Evolutionary conservation across 1,140 invertebrate genomes (phyloP), one percentile per base, ranked within the genome.

Genomic region (Microplitis mediator): DNA sequence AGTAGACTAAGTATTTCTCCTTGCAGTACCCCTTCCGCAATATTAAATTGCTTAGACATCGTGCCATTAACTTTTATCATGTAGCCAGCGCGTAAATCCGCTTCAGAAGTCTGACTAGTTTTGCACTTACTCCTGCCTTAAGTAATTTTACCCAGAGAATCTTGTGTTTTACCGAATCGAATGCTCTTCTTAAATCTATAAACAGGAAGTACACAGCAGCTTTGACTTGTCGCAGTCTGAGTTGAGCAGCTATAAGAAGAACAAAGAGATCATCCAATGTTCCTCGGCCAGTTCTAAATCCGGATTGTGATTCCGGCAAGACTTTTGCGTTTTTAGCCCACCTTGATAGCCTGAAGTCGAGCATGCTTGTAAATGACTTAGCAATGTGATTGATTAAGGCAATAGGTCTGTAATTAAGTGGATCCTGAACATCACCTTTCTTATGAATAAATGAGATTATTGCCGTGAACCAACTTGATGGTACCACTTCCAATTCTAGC

Each of bases 351-450:
- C 78, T 31, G 6, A 71, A 61, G 8, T 67, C 9, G 4, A 80
- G n/a, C 11, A 78, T 36, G 3, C 35, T 4, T 0, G 76, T 77
- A 32, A 79, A 78, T 4, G 78, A 35, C 65, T 81, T 81, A 0
- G 73, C 23, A 9, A 67, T 68, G 8, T 60, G 54, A 39, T 78
- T 76, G 0, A 78, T 23, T 4, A 80, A 50, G 0, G 78, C 68
- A 9, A 81, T 81, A 0, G 67, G 67, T 45, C 78, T 63, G 45
- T 78, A 81, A 36, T 79, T 81, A n/a, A 8, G 5, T 9, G 78
- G 78, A 35, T 77, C 60, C 0, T 8, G 9, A 13, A 2, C 3
- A 31, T 76, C 73, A 4, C 79, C 75, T 66, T 77, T 78, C 52
- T 79, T 80, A 34, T 76, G 39, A 3, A 76, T n/a, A 34, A 71